Evolutionary conservation across 2,797 vertebrate species (phyloP), one percentile per base, ranked within the genome.

Genomic region (Arctocebus calabarensis): DNA sequence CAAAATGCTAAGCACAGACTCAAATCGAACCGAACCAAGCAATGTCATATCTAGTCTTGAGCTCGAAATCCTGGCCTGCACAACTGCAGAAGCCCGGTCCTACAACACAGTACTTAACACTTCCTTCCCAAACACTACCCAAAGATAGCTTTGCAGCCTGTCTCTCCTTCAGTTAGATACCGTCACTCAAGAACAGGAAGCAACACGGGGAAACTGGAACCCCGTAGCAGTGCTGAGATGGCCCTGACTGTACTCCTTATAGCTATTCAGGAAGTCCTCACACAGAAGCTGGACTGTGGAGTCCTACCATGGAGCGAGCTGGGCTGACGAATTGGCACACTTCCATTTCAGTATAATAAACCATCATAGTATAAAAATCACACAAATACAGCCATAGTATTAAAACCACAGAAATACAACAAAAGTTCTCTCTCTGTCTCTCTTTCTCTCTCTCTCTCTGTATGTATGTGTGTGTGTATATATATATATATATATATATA

Each of bases 1-100:
- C n/a, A 66, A 90, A 93, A 78, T 27, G 8, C 25, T 94, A 86
- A 94, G 43, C 68, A 90, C 11, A 75, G 37, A 77, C 45, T 79
- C 79, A 92, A 89, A 52, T 82, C 84, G 88, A 94, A 94, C 7
- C 37, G 27, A 71, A 48, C 22, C 12, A 79, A 66, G 23, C 40
- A 70, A 52, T 77, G 19, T n/a, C 2, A 59, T 68, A 19, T 57
- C 22, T 91, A 81, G 9, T 75, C 55, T 79, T 23, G 45, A 95
- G 32, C 68, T 22, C 85, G 19, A 89, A 93, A 90, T 61, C 40
- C 59, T 8, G 17, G 86, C 62, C 45, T 40, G 17, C 20, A 52
- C 61, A 81, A 81, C 6, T 14, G 9, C 2, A 62, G 70, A 78
- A 79, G 34, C 34, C 82, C 9, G 45, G 32, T 0, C 29, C 4